Conservation (phyloP, 2,113 vertebrate species). For the Sminthopsis crassicaudata region DNA sequence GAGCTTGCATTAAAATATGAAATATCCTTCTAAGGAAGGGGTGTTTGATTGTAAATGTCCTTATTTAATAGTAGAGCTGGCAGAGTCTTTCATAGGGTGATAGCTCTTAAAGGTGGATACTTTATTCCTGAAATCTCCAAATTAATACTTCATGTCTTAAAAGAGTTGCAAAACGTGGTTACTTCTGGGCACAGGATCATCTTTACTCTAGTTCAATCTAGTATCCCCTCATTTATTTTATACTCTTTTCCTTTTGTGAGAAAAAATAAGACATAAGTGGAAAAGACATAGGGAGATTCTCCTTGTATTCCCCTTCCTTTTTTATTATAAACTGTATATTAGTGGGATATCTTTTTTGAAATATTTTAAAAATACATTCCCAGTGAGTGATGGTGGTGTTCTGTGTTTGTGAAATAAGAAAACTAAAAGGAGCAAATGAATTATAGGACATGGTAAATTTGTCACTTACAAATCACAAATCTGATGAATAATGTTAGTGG, state of each 20-base stretch:
- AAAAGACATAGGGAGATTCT: background rate
- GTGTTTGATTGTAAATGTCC: no score
- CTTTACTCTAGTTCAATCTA: background rate
- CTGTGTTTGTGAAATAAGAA: background rate
- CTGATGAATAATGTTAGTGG: background rate
- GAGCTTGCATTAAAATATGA: no score
- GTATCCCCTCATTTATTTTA: background rate
- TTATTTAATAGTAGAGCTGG: no score
- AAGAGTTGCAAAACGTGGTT: no score
- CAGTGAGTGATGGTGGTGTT: background rate
- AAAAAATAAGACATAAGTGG: background rate
- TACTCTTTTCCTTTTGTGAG: background rate
- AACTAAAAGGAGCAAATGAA: constrained; percentile 2
- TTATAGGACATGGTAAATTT: background rate
- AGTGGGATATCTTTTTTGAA: background rate
- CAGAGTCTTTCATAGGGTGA: no score
- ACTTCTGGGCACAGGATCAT: no score
- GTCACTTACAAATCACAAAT: background rate
- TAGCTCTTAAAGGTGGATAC: no score
- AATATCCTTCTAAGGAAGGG: no score
- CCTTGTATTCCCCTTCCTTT: background rate
- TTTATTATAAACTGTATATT: background rate
- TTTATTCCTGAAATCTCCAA: no score
- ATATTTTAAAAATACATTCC: background rate
- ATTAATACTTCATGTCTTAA: no score